Evolutionary conservation across 2,797 vertebrate species (phyloP).

Genomic region (Jordanella pulchra): DNA sequence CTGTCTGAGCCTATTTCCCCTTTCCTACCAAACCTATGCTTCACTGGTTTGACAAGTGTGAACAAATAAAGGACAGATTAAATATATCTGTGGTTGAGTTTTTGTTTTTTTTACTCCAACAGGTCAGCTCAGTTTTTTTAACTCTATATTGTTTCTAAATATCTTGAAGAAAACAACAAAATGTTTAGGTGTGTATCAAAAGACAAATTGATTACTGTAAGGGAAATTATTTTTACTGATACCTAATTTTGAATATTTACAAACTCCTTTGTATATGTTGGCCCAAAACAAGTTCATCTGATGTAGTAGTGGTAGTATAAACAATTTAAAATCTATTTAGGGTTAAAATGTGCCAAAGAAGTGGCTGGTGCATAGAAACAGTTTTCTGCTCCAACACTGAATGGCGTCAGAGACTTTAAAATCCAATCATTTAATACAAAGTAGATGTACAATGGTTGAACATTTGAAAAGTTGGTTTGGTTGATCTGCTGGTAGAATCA

Average conservation of each 20-base stretch:
- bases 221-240: not conserved
- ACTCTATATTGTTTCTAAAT: constrained; percentile 40
- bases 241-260: not conserved
- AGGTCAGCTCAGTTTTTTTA: constrained; percentile 51
- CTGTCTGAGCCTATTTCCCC: constrained; percentile 77
- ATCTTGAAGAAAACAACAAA: constrained; percentile 17
- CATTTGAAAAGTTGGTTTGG: too few relatives aligned
- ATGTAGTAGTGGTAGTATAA: too few relatives aligned
- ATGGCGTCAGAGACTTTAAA: not conserved
- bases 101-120: constrained; percentile 39
- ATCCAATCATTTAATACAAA: too few relatives aligned
- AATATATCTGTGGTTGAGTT: not conserved
- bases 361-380: too few relatives aligned
- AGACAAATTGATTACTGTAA: not conserved
- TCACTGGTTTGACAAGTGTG: constrained; percentile 59
- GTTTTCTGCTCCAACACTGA: too few relatives aligned
- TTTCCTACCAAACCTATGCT: constrained; percentile 54
- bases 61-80: constrained; percentile 24
- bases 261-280: too few relatives aligned
- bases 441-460: too few relatives aligned
- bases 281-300: too few relatives aligned
- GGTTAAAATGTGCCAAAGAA: not conserved
- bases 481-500: too few relatives aligned
- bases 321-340: not conserved
- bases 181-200: constrained; percentile 8